phyloP scores from a whole-genome alignment of 1,140 invertebrate species.

The Eumeta japonica region DNA sequence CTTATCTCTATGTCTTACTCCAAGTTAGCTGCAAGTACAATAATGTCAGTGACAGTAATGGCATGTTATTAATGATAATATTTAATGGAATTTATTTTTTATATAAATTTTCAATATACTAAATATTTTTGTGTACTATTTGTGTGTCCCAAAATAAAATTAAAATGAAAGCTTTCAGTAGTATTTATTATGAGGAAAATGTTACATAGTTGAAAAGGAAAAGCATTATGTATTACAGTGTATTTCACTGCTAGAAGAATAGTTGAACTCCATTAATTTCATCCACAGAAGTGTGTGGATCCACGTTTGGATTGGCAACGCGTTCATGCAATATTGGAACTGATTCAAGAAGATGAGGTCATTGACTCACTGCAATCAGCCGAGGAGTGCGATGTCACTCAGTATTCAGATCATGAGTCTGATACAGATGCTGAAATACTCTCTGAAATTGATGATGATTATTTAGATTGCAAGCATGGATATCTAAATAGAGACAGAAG shows the following conservation, averaged over 20 bases:
- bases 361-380: constrained; percentile 43
- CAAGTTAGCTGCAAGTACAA: no score
- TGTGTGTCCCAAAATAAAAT: no score
- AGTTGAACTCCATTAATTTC: constrained; percentile 52
- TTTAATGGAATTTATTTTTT: no score
- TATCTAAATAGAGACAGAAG: constrained; percentile 36
- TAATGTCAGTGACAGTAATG: no score
- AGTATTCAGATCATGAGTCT: constrained; percentile 45
- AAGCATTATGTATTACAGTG: no score
- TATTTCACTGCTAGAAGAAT: constrained; percentile 26
- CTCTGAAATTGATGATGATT: constrained; percentile 27
- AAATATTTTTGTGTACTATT: no score
- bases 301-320: constrained; percentile 53
- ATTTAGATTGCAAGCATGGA: constrained; percentile 32
- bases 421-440: constrained; percentile 40
- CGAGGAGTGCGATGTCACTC: constrained; percentile 42
- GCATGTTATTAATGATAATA: no score
- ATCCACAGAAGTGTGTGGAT: constrained; percentile 54
- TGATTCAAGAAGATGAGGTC: constrained; percentile 49
- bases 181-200: no score
- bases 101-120: constrained; percentile 6
- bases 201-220: no score
- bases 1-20: no score
- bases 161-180: no score
- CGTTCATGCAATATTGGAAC: constrained; percentile 51